Percentiles rank a stretch among this genome's conserved stretches.
Conservation (phyloP, 1,140 invertebrate genomes). For the Zaprionus gabonicus region DNA sequence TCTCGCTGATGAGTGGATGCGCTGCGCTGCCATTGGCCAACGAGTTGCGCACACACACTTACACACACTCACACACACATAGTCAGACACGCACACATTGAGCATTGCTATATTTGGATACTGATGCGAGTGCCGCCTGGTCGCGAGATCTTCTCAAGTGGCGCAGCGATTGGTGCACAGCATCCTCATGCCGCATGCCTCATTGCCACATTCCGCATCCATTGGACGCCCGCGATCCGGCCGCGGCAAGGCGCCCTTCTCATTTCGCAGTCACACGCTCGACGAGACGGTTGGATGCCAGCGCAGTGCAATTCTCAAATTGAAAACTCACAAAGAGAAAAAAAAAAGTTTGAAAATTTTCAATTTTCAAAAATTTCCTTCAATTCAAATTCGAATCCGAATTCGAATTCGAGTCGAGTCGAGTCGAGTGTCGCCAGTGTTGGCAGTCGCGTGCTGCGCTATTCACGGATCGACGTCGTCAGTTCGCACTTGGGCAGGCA, state of each 20-base stretch:
- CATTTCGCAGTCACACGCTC: constrained; percentile 73
- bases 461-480: constrained; percentile 37
- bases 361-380: background rate
- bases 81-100: constrained; percentile 1
- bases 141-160: constrained; percentile 30
- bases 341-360: background rate
- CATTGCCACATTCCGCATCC: constrained; percentile 29
- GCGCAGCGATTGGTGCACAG: constrained; percentile 57
- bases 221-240: constrained; percentile 34
- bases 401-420: constrained; percentile 10
- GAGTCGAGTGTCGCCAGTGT: constrained; percentile 22
- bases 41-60: background rate
- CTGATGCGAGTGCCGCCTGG: constrained; percentile 30
- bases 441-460: constrained; percentile 6
- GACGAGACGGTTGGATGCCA: constrained; percentile 71
- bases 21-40: constrained; percentile 30
- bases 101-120: constrained; percentile 65
- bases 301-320: constrained; percentile 28
- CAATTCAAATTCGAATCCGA: constrained; percentile 6
- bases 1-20: constrained; percentile 6
- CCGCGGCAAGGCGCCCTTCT: constrained; percentile 28
- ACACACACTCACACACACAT: background rate
- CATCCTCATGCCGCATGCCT: constrained; percentile 1
- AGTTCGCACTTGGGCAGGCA: constrained; percentile 65
- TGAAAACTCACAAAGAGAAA: background rate